These are phyloP conservation scores for Agrotis segetum DNA, from an alignment of 2,888 invertebrate species.

Conservation along the genomic window DNA sequence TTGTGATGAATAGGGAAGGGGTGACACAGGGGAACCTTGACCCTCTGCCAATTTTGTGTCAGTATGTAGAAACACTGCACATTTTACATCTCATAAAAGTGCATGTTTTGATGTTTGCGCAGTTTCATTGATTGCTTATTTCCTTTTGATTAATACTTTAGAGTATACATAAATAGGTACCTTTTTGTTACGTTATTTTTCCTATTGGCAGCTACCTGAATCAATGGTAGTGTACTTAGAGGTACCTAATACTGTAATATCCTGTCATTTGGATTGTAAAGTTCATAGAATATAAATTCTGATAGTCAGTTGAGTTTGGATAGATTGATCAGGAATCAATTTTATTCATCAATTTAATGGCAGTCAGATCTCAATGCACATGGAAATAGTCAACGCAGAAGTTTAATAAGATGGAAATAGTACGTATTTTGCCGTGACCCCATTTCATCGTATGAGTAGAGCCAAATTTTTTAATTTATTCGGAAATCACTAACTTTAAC, in stretches of 20 bases:
- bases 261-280: too few relatives aligned
- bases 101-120: background rate
- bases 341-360: too few relatives aligned
- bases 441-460: too few relatives aligned
- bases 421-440: too few relatives aligned
- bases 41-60: slow-evolving; percentile 24
- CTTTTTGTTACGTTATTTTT: too few relatives aligned
- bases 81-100: background rate
- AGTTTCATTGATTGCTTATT: background rate
- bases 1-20: slow-evolving; percentile 42
- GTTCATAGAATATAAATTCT: background rate
- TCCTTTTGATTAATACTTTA: too few relatives aligned
- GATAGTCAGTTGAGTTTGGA: background rate
- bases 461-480: background rate
- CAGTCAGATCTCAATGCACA: too few relatives aligned
- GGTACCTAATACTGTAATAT: too few relatives aligned
- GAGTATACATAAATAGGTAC: too few relatives aligned
- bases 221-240: too few relatives aligned
- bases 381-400: background rate
- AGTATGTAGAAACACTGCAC: background rate
- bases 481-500: background rate
- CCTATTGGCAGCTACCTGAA: too few relatives aligned
- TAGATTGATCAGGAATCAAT: background rate
- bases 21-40: slow-evolving; percentile 44
- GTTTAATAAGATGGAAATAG: too few relatives aligned